Base-by-base conservation (phyloP, 1,140 invertebrate genomes). In the Goniozus legneri region DNA sequence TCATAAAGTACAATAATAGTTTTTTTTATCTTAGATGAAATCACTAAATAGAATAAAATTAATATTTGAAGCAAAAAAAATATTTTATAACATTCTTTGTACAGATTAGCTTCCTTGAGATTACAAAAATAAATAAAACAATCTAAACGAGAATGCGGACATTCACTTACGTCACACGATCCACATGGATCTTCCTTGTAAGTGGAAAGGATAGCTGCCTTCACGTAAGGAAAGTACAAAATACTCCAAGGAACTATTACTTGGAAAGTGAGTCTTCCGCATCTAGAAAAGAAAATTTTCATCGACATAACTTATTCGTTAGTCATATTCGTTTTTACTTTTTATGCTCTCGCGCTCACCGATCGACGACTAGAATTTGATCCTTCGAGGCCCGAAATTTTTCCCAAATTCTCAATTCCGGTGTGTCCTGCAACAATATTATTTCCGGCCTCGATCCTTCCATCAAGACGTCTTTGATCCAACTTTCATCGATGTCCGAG, bases 161-260 rank as follows among this genome's bases (percentile, higher is more conserved):
- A 8, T 19, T 0, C 22, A 0, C 46, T 49, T 47, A 58, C 54
- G 22, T 63, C 32, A 32, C 72, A 76, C 20, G 43, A 24, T 8
- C 69, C 72, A 44, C 74, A 76, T 0, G 72, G 72, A 22, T 75
- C 54, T 6, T 75, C 71, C n/a, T 65, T 56, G 34, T 68, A 63
- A 0, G 74, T 75, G 8, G 71, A 71, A 27, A 73, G 50, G 24
- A 75, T 67, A 13, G 72, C 71, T 1, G 69, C 72, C 54, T 71
- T 74, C 1, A 75, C 69, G 33, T 75, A 75, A 2, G 73, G 70
- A 42, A 69, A 70, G n/a, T 69, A 64, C 10, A 72, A 33, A 44
- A 70, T 69, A 42, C 73, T 76, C 70, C 69, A 77, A 1, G 74
- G 74, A 4, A 66, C 56, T 4, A 73, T 69, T 0, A 76, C 56